Base-by-base conservation (phyloP, 2,797 vertebrate genomes). In the Sciurus carolinensis region DNA sequence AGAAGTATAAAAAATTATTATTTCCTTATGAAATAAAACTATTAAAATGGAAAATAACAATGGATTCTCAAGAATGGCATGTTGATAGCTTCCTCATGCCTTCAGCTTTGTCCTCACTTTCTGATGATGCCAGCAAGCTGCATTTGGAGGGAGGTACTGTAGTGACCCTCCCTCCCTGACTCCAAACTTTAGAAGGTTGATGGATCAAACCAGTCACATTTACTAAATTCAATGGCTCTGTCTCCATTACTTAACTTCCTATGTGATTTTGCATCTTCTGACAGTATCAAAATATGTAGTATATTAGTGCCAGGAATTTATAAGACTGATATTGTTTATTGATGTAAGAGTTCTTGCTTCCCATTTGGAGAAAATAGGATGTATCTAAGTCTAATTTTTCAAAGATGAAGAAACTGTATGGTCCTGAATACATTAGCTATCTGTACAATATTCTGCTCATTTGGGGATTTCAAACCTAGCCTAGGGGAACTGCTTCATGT, bases 341-440 rank as follows among this genome's bases (percentile, higher is more conserved):
- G n/a, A 36, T 18, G 39, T 17, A 64, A 64, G 54, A 44, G 44
- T 22, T 17, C 3, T 82, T 52, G 20, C 42, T 26, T 72, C 36
- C 64, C 52, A 64, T 64, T 94, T 73, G n/a, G 42, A 96, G 33
- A 14, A 91, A 75, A 69, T 33, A 42, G 47, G 52, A 94, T 87
- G 11, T 62, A 75, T 14, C 33, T 5, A 81, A 84, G 33, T 80
- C 30, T 86, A 81, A 80, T 75, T 90, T 88, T 90, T 92, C 30
- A 62, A 95, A 95, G 71, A 80, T 13, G 30, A 50, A 72, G 20
- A 72, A 87, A 83, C 42, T 36, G 28, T 92, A 30, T 95, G 47
- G 57, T 92, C 76, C 50, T 89, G 77, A 93, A 92, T 90, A 80
- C 85, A 75, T 59, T 39, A 62, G 42, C 22, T 72, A 67, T 87